Percentiles rank a stretch among this genome's conserved stretches.
Conservation (phyloP, 2,113 vertebrate genomes). For the Platichthys stellatus region DNA sequence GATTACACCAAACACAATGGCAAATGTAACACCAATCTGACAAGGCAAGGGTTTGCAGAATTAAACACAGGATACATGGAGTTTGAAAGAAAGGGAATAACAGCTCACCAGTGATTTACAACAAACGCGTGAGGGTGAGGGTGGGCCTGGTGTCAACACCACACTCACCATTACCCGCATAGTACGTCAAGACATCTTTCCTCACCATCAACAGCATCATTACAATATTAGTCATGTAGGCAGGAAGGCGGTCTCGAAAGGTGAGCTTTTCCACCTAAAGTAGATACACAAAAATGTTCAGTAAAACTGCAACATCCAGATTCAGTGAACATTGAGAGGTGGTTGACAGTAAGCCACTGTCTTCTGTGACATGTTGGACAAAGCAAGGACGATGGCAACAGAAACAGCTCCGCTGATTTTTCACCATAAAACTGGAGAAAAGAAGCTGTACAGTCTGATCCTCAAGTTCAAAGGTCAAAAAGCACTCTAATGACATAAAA, state of each 20-base stretch:
- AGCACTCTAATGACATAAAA: no score
- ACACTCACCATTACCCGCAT: no score
- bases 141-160: no score
- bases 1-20: slow-evolving; percentile 96
- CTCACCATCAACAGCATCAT: slow-evolving; percentile 97
- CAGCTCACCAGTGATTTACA: not conserved
- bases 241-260: slow-evolving; percentile 92
- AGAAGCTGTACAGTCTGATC: no score
- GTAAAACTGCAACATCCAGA: not conserved
- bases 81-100: not conserved
- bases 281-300: slow-evolving; percentile 48
- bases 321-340: not conserved
- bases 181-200: not conserved
- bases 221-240: slow-evolving; percentile 93
- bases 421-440: no score
- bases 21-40: slow-evolving; percentile 95
- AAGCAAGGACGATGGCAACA: no score
- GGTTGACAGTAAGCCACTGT: no score
- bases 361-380: no score
- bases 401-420: no score
- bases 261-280: slow-evolving; percentile 92
- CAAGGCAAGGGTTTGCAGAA: not conserved
- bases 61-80: not conserved
- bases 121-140: no score
- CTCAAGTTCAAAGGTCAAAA: no score